Evolutionary conservation across 2,888 invertebrate species (phyloP).

Genomic region (Pelosia muscerda): DNA sequence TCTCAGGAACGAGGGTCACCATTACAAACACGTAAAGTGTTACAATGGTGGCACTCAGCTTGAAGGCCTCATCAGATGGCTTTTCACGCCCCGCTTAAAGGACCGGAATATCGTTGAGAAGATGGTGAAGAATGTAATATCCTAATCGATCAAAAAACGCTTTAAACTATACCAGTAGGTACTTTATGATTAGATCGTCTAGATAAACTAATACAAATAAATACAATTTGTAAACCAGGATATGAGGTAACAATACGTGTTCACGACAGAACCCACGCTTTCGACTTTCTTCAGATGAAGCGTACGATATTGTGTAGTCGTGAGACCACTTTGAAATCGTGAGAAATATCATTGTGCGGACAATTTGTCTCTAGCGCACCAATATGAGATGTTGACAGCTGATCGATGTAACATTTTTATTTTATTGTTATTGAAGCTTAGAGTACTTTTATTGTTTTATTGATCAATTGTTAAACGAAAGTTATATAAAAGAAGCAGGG

Average conservation of each 20-base stretch:
- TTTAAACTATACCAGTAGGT: background rate
- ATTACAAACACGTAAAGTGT: no score
- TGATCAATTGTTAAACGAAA: background rate
- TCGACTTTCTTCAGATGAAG: constrained; percentile 56
- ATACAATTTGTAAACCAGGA: constrained; percentile 43
- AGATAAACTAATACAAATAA: constrained; percentile 6
- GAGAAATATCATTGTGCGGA: constrained; percentile 26
- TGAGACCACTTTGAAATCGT: constrained; percentile 46
- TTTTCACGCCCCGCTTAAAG: no score
- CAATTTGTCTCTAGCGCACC: background rate
- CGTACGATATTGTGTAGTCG: constrained; percentile 46
- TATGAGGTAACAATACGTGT: constrained; percentile 50
- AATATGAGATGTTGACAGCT: constrained; percentile 14
- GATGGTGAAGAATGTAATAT: no score
- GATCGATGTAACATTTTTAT: background rate
- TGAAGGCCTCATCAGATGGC: no score
- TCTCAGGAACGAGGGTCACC: no score
- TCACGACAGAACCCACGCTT: constrained; percentile 53
- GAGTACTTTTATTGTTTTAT: background rate
- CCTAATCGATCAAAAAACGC: no score
- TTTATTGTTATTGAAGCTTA: background rate
- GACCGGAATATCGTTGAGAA: no score
- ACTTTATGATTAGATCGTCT: background rate
- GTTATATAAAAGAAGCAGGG: no score
- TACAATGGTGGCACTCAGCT: no score